Percentiles rank a stretch among this genome's conserved stretches.
Evolutionary conservation across 2,797 vertebrate genomes (phyloP).

Genomic region (Myiothlypis coronata): DNA sequence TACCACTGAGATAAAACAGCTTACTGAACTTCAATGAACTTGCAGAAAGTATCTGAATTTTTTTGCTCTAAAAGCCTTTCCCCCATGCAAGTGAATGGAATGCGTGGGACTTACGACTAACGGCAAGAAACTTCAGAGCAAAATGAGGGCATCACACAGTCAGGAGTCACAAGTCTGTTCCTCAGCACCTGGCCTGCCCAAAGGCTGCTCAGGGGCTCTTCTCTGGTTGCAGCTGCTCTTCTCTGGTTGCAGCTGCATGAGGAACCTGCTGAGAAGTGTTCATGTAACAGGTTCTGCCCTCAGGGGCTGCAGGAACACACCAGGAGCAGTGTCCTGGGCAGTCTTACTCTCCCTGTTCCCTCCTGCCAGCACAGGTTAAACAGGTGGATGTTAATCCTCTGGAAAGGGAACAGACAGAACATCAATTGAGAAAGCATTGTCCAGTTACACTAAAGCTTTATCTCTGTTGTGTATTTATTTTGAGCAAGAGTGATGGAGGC

Average conservation of each 20-base stretch:
- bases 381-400: neutral
- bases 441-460: neutral
- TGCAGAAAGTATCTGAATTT: neutral
- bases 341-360: neutral
- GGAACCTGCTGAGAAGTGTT: neutral
- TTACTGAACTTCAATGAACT: neutral
- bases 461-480: neutral
- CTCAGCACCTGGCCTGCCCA: neutral
- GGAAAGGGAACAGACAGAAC: neutral
- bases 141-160: neutral
- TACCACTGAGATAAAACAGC: neutral
- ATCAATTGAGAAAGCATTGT: neutral
- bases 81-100: neutral
- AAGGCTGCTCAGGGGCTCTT: neutral
- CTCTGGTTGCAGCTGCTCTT: neutral
- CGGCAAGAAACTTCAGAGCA: neutral
- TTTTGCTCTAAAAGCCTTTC: neutral
- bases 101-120: neutral
- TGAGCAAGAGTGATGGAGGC: neutral
- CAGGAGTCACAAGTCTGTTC: neutral
- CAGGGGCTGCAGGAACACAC: neutral
- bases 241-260: neutral
- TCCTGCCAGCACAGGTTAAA: neutral
- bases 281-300: neutral
- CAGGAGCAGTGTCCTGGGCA: neutral